Evolutionary conservation across 2,888 invertebrate genomes (phyloP).

Genomic region (Lydus trimaculatus): DNA sequence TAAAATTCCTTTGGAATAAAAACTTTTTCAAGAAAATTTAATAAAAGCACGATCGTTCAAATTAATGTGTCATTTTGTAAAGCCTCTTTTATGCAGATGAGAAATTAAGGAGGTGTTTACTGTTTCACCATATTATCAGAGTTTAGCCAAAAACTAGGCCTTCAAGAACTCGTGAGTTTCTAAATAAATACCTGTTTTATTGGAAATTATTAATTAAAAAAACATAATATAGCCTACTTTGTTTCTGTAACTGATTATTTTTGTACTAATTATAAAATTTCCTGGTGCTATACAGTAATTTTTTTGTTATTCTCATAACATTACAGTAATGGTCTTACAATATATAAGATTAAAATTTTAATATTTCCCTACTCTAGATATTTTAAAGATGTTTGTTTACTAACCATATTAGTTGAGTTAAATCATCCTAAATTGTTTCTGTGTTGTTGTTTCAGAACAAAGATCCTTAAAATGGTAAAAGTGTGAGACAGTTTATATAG

Average conservation of each 20-base stretch:
- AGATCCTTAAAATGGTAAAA: no score
- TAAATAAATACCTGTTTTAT: neutral
- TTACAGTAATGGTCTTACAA: conserved; percentile 6
- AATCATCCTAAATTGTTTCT: no score
- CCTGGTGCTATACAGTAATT: neutral
- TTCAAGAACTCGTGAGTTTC: neutral
- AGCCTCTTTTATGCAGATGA: conserved; percentile 36
- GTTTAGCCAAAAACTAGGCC: conserved; percentile 19
- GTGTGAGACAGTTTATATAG: no score
- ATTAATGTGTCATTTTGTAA: conserved; percentile 34
- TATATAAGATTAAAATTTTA: conserved; percentile 6
- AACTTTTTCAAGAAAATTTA: conserved; percentile 27
- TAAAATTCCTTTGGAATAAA: conserved; percentile 16
- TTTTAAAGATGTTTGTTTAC: neutral
- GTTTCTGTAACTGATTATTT: neutral
- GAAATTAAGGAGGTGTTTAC: conserved; percentile 32
- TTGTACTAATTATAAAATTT: neutral
- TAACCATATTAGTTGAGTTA: neutral
- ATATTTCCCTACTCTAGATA: neutral
- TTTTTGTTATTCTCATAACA: neutral
- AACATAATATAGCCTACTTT: no score
- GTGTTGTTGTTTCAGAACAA: no score
- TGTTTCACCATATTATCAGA: conserved; percentile 27
- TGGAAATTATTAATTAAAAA: neutral
- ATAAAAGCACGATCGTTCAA: conserved; percentile 33